These are phyloP conservation scores for Oxytorus armatus DNA, from an alignment of 2,888 invertebrate species.

Conservation along the genomic window DNA sequence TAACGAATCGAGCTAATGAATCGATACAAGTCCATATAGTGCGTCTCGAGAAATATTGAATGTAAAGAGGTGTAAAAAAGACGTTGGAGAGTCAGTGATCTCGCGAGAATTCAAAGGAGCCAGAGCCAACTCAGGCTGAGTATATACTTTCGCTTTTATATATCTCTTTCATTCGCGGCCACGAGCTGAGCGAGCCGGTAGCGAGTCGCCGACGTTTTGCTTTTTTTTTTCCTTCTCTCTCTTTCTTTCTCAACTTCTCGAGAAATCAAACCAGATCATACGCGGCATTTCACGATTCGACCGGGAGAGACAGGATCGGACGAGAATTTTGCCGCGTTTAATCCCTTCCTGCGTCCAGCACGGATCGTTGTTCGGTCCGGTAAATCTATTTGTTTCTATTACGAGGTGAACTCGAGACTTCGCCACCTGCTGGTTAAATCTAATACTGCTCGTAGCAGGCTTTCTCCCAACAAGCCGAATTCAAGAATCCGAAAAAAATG, in stretches of 20 bases:
- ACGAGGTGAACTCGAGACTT: too few species aligned
- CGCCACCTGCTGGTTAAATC: too few species aligned
- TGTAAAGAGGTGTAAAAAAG: background rate
- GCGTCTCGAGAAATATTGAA: constrained; percentile 30
- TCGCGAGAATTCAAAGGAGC: constrained; percentile 52
- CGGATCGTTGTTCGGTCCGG: background rate
- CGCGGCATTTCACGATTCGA: constrained; percentile 38
- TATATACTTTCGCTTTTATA: constrained; percentile 64
- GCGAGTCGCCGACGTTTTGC: constrained; percentile 24
- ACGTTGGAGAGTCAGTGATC: constrained; percentile 58
- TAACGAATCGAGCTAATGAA: constrained; percentile 39
- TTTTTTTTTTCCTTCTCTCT: constrained; percentile 11
- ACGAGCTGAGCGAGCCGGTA: constrained; percentile 40
- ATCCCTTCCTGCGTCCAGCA: background rate
- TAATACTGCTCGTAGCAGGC: too few species aligned
- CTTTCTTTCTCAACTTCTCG: constrained; percentile 36
- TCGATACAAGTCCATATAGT: constrained; percentile 2
- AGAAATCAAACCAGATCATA: constrained; percentile 52
- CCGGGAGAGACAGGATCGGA: background rate
- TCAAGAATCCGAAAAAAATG: too few species aligned
- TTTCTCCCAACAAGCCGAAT: too few species aligned
- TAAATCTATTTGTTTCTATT: background rate
- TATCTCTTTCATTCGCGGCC: constrained; percentile 61
- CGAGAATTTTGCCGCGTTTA: background rate
- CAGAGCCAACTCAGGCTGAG: constrained; percentile 21